phyloP scores from a whole-genome alignment of 2,113 vertebrate genomes.

The Empidonax traillii region DNA sequence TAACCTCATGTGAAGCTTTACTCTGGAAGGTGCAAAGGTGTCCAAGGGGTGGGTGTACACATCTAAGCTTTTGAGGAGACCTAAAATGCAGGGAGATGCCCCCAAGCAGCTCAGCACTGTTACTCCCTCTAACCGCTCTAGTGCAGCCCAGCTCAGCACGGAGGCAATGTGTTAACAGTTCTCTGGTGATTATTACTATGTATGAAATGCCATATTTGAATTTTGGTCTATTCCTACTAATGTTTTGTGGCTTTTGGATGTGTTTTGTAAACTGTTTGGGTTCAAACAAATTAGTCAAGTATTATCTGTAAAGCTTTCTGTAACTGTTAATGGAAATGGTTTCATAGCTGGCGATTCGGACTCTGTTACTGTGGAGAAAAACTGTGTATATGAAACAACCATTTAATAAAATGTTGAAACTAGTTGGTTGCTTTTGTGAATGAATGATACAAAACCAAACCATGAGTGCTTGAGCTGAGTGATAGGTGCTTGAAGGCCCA shows the following conservation, averaged over 20 bases:
- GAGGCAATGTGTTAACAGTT: slow-evolving; percentile 62
- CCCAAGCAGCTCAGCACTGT: slow-evolving; percentile 53
- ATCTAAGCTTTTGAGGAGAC: slow-evolving; percentile 4
- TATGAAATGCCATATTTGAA: slow-evolving; percentile 73
- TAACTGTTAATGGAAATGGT: slow-evolving; percentile 71
- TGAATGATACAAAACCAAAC: slow-evolving; percentile 74
- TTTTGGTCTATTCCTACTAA: slow-evolving; percentile 77
- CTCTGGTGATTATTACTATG: slow-evolving; percentile 62
- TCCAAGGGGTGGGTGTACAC: slow-evolving; percentile 19
- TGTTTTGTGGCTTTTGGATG: slow-evolving; percentile 68
- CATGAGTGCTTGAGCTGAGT: slow-evolving; percentile 68
- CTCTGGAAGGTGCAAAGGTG: slow-evolving; percentile 38
- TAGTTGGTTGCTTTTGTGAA: slow-evolving; percentile 82
- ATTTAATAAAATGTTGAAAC: slow-evolving; percentile 84
- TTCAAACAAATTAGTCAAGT: slow-evolving; percentile 84
- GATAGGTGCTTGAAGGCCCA: slow-evolving; percentile 71
- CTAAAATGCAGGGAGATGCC: slow-evolving; percentile 6
- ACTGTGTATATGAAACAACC: slow-evolving; percentile 75
- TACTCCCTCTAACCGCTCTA: slow-evolving; percentile 28
- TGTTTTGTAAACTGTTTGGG: slow-evolving; percentile 81
- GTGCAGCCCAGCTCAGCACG: slow-evolving; percentile 46
- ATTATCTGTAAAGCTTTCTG: slow-evolving; percentile 78
- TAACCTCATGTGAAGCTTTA: slow-evolving; percentile 50
- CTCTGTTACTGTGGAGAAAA: slow-evolving; percentile 77
- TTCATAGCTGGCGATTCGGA: slow-evolving; percentile 62